phyloP scores from a whole-genome alignment of 2,797 vertebrate species.

The Sebastes umbrosus region DNA sequence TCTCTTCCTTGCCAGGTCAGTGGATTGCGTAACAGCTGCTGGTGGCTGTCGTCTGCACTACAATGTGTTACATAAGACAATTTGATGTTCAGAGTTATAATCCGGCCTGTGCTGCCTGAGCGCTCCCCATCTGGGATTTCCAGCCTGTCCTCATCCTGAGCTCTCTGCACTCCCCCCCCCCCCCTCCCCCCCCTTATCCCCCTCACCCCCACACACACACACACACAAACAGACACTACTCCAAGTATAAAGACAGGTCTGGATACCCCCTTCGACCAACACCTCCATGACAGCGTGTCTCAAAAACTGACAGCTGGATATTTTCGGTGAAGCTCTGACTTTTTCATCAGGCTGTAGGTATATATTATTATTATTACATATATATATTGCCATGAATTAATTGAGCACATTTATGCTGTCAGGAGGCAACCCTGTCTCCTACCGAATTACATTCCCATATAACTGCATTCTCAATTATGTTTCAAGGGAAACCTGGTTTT shows the following conservation, averaged over 20 bases:
- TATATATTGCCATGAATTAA: not conserved
- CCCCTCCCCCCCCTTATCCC: not conserved
- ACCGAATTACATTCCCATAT: not conserved
- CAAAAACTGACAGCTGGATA: not conserved
- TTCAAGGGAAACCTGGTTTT: not conserved
- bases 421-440: not conserved
- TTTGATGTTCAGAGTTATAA: slow-evolving; percentile 82
- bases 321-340: too few relatives aligned
- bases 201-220: too few relatives aligned
- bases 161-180: not conserved
- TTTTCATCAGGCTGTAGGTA: not conserved
- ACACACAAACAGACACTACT: slow-evolving; percentile 3
- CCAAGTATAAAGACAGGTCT: slow-evolving; percentile 5
- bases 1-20: slow-evolving; percentile 59
- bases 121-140: slow-evolving; percentile 72
- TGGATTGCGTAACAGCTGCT: slow-evolving; percentile 76
- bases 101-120: slow-evolving; percentile 69
- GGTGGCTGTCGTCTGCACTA: slow-evolving; percentile 68
- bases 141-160: slow-evolving; percentile 36
- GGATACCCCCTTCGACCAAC: not conserved
- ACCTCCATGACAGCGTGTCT: not conserved
- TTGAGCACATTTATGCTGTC: not conserved
- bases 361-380: too few relatives aligned
- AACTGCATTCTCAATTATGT: not conserved
- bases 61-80: slow-evolving; percentile 82